Percentiles rank a stretch among this genome's conserved stretches.
Conservation (phyloP, 1,140 invertebrate species). For the Bombus confusus region DNA sequence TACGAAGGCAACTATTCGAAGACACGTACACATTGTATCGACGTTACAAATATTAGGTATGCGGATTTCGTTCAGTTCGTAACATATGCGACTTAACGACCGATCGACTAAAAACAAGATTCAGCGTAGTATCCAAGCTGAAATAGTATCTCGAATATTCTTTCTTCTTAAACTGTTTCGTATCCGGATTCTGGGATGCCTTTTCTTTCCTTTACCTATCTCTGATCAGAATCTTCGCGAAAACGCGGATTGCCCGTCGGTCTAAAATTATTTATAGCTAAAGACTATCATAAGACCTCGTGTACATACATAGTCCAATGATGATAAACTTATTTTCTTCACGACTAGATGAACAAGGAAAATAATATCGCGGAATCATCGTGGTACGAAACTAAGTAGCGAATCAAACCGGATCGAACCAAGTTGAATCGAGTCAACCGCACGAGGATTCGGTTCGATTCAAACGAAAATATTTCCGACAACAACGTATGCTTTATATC, state of each 20-base stretch:
- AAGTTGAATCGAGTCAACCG: background rate
- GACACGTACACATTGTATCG: slow-evolving; percentile 67
- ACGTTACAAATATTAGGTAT: slow-evolving; percentile 38
- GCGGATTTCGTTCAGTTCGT: background rate
- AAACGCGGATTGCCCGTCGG: background rate
- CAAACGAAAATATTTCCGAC: background rate
- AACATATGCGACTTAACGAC: background rate
- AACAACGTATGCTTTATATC: background rate
- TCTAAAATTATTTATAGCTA: background rate
- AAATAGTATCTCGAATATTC: background rate
- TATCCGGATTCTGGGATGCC: background rate
- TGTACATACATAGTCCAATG: background rate
- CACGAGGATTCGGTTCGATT: no score
- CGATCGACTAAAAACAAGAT: background rate
- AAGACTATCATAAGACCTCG: background rate
- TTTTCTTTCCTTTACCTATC: background rate
- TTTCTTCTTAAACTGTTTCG: background rate
- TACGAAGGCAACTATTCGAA: slow-evolving; percentile 77
- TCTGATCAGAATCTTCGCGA: background rate
- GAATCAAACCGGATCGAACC: background rate
- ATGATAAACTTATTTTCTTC: background rate
- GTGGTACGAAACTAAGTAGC: background rate
- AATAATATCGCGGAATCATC: background rate
- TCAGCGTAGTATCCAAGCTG: background rate
- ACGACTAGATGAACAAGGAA: background rate